Evolutionary conservation across 2,797 vertebrate species (phyloP).

Genomic region (Rhinogobio ventralis): DNA sequence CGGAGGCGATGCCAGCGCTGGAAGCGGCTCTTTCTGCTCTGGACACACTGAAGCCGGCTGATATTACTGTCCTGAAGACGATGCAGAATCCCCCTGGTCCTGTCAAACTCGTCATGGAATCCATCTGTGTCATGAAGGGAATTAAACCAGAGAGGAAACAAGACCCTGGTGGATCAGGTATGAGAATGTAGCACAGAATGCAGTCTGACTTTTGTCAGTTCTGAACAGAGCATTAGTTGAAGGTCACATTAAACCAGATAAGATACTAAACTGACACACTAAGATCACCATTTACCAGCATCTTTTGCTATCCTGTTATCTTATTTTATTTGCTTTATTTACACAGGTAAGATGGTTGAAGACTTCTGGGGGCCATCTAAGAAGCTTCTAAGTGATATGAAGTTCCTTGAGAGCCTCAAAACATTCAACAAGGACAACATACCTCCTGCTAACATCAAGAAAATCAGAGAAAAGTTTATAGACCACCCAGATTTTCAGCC

Average conservation of each 20-base stretch:
- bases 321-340: constrained; percentile 19
- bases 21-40: constrained; percentile 88
- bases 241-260: not conserved
- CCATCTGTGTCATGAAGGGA: constrained; percentile 93
- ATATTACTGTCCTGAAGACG: constrained; percentile 92
- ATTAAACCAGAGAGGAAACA: constrained; percentile 91
- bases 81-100: constrained; percentile 92
- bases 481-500: constrained; percentile 90
- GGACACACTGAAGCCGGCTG: constrained; percentile 89
- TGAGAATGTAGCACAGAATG: constrained; percentile 30
- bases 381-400: constrained; percentile 92
- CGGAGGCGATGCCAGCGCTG: constrained; percentile 90
- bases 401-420: constrained; percentile 90
- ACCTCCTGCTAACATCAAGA: constrained; percentile 83
- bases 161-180: constrained; percentile 89
- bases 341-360: constrained; percentile 91
- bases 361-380: constrained; percentile 93
- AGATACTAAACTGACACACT: not conserved
- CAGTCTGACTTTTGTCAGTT: not conserved
- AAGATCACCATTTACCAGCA: not conserved
- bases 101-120: constrained; percentile 96
- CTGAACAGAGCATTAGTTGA: not conserved
- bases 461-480: constrained; percentile 89
- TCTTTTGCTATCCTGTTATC: not conserved
- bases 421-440: constrained; percentile 91